Conservation (phyloP, 1,140 invertebrate genomes). For the Riptortus pedestris region DNA sequence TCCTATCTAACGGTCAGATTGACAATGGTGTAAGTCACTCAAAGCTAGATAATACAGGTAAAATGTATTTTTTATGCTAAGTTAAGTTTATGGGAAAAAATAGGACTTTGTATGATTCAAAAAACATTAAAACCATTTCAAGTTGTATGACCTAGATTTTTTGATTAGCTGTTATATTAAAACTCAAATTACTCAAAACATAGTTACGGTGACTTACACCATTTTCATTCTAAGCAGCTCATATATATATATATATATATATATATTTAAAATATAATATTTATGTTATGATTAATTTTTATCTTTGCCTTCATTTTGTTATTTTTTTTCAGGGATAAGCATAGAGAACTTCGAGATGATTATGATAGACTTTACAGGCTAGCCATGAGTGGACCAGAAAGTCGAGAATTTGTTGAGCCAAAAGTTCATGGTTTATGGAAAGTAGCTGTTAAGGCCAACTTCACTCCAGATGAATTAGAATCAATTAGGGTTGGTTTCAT, state of each 20-base stretch:
- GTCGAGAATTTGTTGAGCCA: slow-evolving; percentile 76
- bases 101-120: too few species aligned
- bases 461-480: slow-evolving; percentile 66
- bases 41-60: too few species aligned
- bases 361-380: slow-evolving; percentile 67
- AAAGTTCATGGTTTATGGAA: slow-evolving; percentile 82
- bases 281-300: neutral
- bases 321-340: slow-evolving; percentile 50
- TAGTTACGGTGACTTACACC: too few species aligned
- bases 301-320: neutral
- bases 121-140: too few species aligned
- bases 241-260: slow-evolving; percentile 13
- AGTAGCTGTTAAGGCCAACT: slow-evolving; percentile 65
- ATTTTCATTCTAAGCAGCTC: too few species aligned
- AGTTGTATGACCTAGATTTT: too few species aligned
- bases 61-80: too few species aligned
- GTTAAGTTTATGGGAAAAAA: too few species aligned
- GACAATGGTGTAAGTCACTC: too few species aligned
- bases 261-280: neutral
- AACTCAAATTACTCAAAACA: too few species aligned
- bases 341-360: slow-evolving; percentile 64
- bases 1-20: too few species aligned
- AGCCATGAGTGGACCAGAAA: slow-evolving; percentile 59
- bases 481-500: slow-evolving; percentile 57
- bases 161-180: too few species aligned